phyloP scores from a whole-genome alignment of 1,140 invertebrate genomes.

The Portunus trituberculatus region DNA sequence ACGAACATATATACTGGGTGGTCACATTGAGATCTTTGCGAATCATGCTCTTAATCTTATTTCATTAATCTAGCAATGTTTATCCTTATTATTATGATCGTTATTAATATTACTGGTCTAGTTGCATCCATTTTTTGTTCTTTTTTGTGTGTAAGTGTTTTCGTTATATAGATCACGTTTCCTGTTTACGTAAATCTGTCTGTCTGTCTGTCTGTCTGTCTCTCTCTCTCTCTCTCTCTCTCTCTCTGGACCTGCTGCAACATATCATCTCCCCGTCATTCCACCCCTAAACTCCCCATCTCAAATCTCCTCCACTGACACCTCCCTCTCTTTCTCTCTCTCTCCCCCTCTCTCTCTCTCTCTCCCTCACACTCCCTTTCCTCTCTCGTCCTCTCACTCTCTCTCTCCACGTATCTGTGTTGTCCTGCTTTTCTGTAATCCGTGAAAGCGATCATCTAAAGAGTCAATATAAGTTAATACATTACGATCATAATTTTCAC shows the following conservation, averaged over 20 bases:
- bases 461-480: no score
- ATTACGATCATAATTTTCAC: no score
- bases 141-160: no score
- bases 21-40: no score
- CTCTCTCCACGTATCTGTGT: conserved; percentile 23
- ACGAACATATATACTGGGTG: no score
- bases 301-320: background rate
- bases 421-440: background rate
- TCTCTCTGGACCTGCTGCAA: background rate
- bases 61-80: no score
- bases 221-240: conserved; percentile 50
- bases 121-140: no score
- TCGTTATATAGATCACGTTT: background rate
- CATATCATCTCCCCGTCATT: background rate
- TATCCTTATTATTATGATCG: no score
- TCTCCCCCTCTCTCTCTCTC: conserved; percentile 43
- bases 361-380: background rate
- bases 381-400: background rate
- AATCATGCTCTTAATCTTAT: no score
- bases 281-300: background rate
- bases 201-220: conserved; percentile 31
- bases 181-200: background rate
- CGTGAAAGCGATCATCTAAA: background rate
- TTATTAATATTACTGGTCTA: background rate
- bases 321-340: conserved; percentile 13